These are phyloP conservation scores for Leptinotarsa tumamoca DNA, from an alignment of 2,888 invertebrate genomes.

Conservation along the genomic window DNA sequence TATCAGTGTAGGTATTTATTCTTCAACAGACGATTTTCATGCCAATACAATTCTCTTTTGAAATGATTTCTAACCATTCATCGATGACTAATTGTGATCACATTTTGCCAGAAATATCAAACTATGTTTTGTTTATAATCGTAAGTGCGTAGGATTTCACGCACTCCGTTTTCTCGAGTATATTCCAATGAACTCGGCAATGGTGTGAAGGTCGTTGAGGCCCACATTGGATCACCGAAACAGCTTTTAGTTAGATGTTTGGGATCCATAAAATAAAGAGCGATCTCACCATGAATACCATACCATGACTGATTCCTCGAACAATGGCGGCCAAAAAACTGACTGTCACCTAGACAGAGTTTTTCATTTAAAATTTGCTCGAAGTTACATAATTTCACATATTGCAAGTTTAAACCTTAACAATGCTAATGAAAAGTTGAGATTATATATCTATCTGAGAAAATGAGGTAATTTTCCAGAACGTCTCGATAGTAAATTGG, in stretches of 20 bases:
- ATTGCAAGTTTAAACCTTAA: too few species aligned
- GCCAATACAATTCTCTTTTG: background rate
- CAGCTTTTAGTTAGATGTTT: conserved; percentile 3
- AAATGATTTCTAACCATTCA: background rate
- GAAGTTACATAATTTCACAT: too few species aligned
- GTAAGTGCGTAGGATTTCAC: conserved; percentile 18
- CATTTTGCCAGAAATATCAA: conserved; percentile 13
- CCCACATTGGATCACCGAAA: conserved; percentile 31
- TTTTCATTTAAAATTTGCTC: too few species aligned
- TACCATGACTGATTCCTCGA: background rate
- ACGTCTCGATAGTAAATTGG: too few species aligned
- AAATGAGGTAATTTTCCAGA: too few species aligned
- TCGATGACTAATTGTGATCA: background rate
- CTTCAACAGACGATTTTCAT: too few species aligned
- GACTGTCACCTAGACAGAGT: background rate
- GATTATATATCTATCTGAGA: too few species aligned
- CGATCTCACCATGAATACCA: background rate
- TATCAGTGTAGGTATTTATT: too few species aligned
- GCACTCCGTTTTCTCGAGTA: conserved; percentile 10
- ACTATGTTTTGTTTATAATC: conserved; percentile 13
- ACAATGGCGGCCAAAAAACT: background rate
- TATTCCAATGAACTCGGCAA: conserved; percentile 24
- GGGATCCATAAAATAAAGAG: conserved; percentile 7
- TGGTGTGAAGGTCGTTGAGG: conserved; percentile 35
- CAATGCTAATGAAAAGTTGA: too few species aligned